Evolutionary conservation across 2,113 vertebrate genomes (phyloP).

Genomic region (Misgurnus mizolepis): DNA sequence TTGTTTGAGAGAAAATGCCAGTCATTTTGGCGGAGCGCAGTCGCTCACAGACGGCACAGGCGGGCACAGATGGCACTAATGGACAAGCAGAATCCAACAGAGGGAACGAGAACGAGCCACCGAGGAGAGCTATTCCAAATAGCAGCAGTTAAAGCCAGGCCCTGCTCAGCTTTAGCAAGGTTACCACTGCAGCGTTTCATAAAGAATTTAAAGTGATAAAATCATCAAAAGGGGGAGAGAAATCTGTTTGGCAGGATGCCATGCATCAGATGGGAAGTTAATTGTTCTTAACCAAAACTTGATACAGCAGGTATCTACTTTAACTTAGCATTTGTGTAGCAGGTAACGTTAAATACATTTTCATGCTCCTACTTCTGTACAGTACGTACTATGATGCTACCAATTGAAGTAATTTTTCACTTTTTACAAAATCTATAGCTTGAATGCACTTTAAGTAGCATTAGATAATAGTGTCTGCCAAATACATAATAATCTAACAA

Average conservation of each 20-base stretch:
- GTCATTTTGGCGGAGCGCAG: conserved; percentile 87
- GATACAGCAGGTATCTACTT: not conserved
- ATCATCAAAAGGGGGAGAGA: conserved; percentile 68
- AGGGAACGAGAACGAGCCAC: conserved; percentile 87
- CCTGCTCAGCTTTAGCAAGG: conserved; percentile 79
- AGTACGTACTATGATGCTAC: not conserved
- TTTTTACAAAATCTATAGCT: no score
- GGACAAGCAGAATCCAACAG: conserved; percentile 98
- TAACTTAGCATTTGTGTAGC: not conserved
- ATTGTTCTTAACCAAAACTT: conserved; percentile 53
- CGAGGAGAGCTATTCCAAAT: conserved; percentile 88
- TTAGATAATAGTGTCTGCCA: no score
- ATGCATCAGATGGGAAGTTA: conserved; percentile 64
- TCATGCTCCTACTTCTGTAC: not conserved
- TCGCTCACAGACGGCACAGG: conserved; percentile 92
- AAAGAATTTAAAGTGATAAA: conserved; percentile 74
- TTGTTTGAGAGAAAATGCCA: conserved; percentile 93
- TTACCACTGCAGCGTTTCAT: conserved; percentile 70
- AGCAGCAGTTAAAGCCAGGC: conserved; percentile 85
- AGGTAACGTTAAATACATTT: not conserved
- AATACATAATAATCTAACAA: no score
- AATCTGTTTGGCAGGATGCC: conserved; percentile 62
- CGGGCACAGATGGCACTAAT: conserved; percentile 99
- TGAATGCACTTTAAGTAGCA: no score
- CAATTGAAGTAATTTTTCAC: no score